Conservation (phyloP, 2,797 vertebrate genomes). For the Buceros bicornis region DNA sequence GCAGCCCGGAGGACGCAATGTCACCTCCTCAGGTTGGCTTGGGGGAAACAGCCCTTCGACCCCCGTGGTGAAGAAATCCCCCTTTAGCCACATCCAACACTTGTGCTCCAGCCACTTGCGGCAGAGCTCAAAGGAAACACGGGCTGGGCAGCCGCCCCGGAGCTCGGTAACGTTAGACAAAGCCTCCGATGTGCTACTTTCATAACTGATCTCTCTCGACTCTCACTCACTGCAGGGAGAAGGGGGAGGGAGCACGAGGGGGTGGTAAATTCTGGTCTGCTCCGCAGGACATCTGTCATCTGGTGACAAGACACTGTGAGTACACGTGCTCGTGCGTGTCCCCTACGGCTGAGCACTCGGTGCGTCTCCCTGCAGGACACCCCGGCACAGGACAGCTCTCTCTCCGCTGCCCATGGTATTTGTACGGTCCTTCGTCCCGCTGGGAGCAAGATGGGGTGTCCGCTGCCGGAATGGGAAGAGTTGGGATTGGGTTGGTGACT, state of each 20-base stretch:
- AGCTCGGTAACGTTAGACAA: neutral
- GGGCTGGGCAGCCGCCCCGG: neutral
- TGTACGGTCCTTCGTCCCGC: rapidly evolving
- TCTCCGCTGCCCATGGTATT: neutral
- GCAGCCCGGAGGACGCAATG: neutral
- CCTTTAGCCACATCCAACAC: rapidly evolving
- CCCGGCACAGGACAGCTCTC: rapidly evolving
- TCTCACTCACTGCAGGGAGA: neutral
- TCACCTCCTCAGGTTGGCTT: neutral
- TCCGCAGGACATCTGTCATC: neutral
- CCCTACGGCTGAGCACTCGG: neutral
- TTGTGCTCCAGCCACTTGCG: neutral
- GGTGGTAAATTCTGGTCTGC: neutral
- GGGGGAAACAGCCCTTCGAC: neutral
- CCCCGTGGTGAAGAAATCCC: neutral
- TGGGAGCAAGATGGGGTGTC: neutral
- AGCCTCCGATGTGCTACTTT: neutral
- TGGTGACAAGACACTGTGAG: rapidly evolving
- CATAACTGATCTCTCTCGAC: neutral
- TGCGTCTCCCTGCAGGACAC: rapidly evolving
- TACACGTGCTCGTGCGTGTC: neutral
- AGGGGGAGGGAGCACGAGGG: neutral
- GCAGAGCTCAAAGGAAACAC: neutral
- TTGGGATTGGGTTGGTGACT: rapidly evolving
- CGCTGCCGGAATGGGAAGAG: neutral